phyloP scores from a whole-genome alignment of 2,888 invertebrate species.

The Gerris lacustris region DNA sequence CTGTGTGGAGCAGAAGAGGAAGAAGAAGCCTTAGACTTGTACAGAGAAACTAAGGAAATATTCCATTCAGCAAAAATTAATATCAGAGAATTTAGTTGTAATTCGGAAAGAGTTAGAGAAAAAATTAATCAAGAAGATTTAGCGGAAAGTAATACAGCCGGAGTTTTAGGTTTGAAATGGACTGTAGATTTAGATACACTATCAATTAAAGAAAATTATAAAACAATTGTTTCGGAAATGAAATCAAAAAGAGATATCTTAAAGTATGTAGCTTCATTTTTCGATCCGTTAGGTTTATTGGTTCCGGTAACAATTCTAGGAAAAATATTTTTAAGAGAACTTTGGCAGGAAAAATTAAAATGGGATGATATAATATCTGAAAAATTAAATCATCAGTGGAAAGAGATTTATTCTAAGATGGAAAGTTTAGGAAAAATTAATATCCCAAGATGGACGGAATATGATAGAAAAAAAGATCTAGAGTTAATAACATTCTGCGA shows the following conservation, averaged over 20 bases:
- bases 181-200: not conserved
- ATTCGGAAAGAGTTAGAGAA: not conserved
- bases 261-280: not conserved
- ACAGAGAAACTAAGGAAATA: not conserved
- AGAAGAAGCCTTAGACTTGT: not conserved
- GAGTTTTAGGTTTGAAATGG: not conserved
- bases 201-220: not conserved
- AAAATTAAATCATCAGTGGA: not conserved
- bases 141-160: not conserved
- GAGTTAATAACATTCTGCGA: conserved; percentile 2
- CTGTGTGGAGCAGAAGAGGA: not conserved
- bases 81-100: not conserved
- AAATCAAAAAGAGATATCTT: too few species aligned
- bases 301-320: not conserved
- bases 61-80: not conserved
- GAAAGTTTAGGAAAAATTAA: not conserved
- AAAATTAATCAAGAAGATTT: not conserved
- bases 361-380: not conserved
- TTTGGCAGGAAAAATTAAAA: not conserved
- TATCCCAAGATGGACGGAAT: not conserved
- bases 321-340: not conserved
- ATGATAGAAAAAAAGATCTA: not conserved
- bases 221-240: too few species aligned
- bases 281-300: not conserved
- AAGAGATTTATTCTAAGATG: not conserved